Conservation (phyloP, 2,113 vertebrate species). For the Ciconia stormi region DNA sequence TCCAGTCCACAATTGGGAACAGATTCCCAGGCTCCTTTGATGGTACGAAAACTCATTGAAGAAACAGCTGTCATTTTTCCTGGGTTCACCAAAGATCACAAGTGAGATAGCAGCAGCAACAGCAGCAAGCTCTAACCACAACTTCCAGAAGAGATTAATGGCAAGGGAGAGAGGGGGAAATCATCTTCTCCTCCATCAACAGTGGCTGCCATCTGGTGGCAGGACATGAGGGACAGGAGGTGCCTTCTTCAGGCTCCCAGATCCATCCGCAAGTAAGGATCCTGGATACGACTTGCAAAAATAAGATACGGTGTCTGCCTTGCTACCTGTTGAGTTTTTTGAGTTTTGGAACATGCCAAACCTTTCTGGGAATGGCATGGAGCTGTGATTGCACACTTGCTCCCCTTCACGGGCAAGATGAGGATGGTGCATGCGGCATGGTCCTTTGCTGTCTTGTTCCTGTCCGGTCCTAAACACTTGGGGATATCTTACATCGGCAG, state of each 20-base stretch:
- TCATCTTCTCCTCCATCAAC: background rate
- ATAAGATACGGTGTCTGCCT: background rate
- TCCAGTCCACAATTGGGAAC: constrained; percentile 45
- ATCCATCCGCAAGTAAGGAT: rapidly evolving
- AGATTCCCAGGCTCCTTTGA: constrained; percentile 32
- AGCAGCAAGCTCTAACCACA: background rate
- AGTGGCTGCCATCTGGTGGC: constrained; percentile 6
- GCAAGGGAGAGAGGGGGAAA: background rate
- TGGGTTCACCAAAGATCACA: constrained; percentile 22
- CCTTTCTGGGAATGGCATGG: background rate
- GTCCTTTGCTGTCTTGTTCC: background rate
- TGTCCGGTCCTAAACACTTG: background rate
- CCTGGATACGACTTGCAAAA: background rate
- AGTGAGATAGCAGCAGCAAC: background rate
- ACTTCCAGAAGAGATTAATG: constrained; percentile 35
- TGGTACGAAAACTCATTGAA: background rate
- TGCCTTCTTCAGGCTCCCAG: background rate
- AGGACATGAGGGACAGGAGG: background rate
- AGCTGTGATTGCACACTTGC: rapidly evolving
- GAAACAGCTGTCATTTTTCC: constrained; percentile 15
- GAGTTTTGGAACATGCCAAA: background rate
- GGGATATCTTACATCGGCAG: background rate
- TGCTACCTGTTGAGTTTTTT: too few species aligned
- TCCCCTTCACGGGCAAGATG: rapidly evolving
- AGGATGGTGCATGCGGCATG: rapidly evolving